Evolutionary conservation across 2,113 vertebrate genomes (phyloP).

Genomic region (Psammodynastes pulverulentus): DNA sequence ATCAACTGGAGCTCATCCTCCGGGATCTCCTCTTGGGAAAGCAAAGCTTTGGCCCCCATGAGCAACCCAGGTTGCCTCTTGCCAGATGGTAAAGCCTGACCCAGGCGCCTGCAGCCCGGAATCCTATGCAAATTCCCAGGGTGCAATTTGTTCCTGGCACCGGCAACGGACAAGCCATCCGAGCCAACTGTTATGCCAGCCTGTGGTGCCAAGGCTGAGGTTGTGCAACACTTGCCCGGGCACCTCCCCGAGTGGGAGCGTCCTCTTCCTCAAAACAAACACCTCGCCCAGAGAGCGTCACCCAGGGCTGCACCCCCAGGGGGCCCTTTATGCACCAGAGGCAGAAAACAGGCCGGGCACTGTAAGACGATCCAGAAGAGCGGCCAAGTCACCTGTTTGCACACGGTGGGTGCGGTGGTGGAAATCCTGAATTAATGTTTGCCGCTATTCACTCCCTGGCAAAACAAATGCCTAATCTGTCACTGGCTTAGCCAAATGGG

Average conservation of each 20-base stretch:
- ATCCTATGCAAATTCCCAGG: not conserved
- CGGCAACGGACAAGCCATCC: not conserved
- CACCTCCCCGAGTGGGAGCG: not conserved
- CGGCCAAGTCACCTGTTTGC: not conserved
- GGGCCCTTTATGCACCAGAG: not conserved
- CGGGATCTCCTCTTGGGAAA: not conserved
- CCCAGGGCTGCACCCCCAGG: too few species aligned
- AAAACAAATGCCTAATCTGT: not conserved
- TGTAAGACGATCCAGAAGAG: not conserved
- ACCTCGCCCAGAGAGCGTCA: not conserved
- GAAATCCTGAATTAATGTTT: not conserved
- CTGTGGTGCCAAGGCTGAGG: not conserved
- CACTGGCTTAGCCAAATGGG: not conserved
- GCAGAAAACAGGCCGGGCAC: not conserved
- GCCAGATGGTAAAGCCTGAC: not conserved
- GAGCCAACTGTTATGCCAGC: not conserved
- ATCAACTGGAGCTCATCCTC: not conserved
- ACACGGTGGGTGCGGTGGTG: accelerated
- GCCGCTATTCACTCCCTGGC: too few species aligned
- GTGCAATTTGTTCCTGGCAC: not conserved
- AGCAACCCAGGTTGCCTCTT: not conserved
- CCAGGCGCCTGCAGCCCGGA: not conserved
- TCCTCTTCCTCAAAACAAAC: not conserved
- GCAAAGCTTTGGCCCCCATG: not conserved
- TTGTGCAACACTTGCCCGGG: too few species aligned